Evolutionary conservation across 1,140 invertebrate genomes (phyloP).

Genomic region (Trachelipus rathkii): DNA sequence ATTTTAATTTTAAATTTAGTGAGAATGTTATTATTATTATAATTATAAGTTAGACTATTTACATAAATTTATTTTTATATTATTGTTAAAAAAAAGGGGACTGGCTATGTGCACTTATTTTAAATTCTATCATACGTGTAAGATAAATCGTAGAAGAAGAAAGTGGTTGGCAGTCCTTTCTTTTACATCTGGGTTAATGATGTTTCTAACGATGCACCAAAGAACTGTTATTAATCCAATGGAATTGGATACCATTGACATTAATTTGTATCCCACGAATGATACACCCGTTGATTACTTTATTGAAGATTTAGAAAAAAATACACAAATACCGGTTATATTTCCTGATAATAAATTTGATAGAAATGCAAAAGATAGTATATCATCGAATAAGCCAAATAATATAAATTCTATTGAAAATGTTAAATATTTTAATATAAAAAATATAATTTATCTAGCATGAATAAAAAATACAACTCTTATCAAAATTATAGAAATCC

Average conservation of each 20-base stretch:
- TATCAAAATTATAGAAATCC: no score
- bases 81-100: background rate
- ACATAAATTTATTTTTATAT: background rate
- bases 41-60: background rate
- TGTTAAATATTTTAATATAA: no score
- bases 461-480: no score
- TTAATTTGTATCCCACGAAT: background rate
- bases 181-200: conserved; percentile 1
- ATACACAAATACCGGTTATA: background rate
- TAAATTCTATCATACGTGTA: background rate
- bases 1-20: background rate
- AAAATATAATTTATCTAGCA: no score
- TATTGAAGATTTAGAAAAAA: background rate
- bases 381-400: no score
- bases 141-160: background rate
- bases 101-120: background rate
- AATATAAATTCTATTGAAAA: no score
- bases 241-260: background rate
- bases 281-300: background rate
- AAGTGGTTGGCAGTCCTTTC: background rate
- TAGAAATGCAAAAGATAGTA: no score
- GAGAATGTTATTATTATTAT: background rate
- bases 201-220: background rate
- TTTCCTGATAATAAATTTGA: background rate
- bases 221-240: background rate